Evolutionary conservation across 2,888 invertebrate genomes (phyloP).

Genomic region (Cheilosia impressa): DNA sequence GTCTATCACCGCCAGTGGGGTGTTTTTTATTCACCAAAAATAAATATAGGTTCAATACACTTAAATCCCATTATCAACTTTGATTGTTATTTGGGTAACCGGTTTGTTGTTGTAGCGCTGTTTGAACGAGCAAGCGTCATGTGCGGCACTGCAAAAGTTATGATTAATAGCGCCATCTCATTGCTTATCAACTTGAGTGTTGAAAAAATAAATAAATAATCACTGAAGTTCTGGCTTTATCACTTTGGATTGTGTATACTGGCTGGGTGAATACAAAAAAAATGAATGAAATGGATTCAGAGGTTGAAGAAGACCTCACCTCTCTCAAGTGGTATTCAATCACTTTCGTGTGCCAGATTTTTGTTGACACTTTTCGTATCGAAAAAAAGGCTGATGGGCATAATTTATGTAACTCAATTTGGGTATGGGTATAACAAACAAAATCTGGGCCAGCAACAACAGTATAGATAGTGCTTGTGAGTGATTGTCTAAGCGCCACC

Average conservation of each 20-base stretch:
- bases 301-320: conserved; percentile 26
- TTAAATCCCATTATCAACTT: conserved; percentile 57
- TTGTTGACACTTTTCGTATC: conserved; percentile 51
- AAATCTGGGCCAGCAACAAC: conserved; percentile 35
- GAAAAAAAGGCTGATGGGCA: neutral
- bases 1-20: conserved; percentile 4
- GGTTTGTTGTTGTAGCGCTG: conserved; percentile 3
- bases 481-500: conserved; percentile 65
- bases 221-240: conserved; percentile 61
- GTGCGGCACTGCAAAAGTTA: conserved; percentile 44
- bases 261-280: neutral
- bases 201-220: conserved; percentile 70
- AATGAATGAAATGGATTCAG: conserved; percentile 48
- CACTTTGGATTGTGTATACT: conserved; percentile 32
- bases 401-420: conserved; percentile 22
- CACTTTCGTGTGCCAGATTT: conserved; percentile 66
- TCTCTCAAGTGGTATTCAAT: conserved; percentile 65
- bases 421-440: conserved; percentile 8
- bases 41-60: conserved; percentile 56
- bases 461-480: conserved; percentile 34
- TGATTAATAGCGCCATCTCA: conserved; percentile 73
- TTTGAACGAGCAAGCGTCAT: neutral
- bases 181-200: conserved; percentile 63
- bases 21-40: conserved; percentile 34
- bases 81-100: conserved; percentile 47